phyloP scores from a whole-genome alignment of 2,113 vertebrate species.

The Lathamus discolor region DNA sequence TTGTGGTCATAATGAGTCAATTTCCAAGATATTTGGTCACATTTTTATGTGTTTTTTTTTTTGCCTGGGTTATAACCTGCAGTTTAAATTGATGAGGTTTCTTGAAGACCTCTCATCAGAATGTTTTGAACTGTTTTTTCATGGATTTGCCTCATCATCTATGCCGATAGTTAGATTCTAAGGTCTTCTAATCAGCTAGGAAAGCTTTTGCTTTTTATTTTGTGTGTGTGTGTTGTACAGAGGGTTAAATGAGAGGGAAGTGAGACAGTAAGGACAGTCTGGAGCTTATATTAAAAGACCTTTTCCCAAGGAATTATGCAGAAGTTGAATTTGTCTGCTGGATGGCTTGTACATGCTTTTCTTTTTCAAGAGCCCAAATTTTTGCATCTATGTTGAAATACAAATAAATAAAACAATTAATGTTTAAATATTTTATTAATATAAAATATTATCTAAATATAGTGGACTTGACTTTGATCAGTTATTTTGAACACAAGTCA shows the following conservation, averaged over 20 bases:
- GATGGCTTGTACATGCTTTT: background rate
- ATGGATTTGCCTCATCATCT: background rate
- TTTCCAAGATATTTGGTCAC: background rate
- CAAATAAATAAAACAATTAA: no score
- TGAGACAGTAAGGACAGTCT: background rate
- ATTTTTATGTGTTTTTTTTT: fast-evolving
- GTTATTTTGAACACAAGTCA: background rate
- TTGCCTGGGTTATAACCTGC: background rate
- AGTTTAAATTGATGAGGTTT: background rate
- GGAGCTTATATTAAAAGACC: background rate
- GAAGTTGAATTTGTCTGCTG: background rate
- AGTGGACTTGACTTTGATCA: background rate
- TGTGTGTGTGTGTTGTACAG: background rate
- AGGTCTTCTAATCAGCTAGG: background rate
- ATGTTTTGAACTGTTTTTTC: background rate
- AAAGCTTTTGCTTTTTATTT: background rate
- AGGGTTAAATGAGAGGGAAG: background rate
- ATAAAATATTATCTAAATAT: background rate
- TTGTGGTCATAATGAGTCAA: background rate
- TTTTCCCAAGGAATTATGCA: background rate
- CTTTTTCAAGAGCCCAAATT: background rate
- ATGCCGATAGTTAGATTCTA: background rate
- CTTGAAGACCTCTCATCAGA: background rate
- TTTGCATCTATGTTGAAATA: background rate
- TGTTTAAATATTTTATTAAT: no score